phyloP scores from a whole-genome alignment of 2,113 vertebrate species.

The Collichthys lucidus region DNA sequence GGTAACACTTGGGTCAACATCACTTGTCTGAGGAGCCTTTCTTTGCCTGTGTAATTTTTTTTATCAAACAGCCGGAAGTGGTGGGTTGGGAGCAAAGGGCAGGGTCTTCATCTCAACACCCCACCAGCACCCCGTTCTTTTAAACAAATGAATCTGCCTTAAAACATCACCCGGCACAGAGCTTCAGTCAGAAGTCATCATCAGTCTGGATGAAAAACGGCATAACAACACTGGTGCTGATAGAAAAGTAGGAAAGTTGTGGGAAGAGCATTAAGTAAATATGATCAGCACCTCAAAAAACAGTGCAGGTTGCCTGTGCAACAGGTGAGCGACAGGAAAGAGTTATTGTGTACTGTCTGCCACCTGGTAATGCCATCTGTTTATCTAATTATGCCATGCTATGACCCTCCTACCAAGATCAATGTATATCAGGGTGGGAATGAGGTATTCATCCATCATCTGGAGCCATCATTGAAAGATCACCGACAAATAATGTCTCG shows the following conservation, averaged over 20 bases:
- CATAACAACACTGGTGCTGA: not conserved
- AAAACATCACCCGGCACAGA: constrained; percentile 20
- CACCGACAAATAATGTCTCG: not conserved
- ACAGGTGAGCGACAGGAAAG: not conserved
- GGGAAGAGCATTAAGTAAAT: not conserved
- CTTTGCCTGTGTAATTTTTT: constrained; percentile 40
- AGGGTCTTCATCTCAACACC: constrained; percentile 29
- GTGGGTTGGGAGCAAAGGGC: constrained; percentile 42
- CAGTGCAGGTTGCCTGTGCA: too few species aligned
- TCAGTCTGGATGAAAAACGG: constrained; percentile 28
- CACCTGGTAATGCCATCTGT: not conserved
- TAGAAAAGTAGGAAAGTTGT: constrained; percentile 28
- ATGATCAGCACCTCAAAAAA: not conserved
- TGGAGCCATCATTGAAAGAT: not conserved
- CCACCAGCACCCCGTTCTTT: constrained; percentile 17
- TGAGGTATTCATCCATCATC: not conserved
- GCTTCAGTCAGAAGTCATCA: constrained; percentile 35
- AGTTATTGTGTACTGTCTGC: not conserved
- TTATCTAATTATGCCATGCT: not conserved
- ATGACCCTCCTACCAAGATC: not conserved
- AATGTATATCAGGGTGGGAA: not conserved
- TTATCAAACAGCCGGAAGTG: constrained; percentile 49
- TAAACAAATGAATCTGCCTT: constrained; percentile 37
- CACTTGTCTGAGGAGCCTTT: constrained; percentile 29
- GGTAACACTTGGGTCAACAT: constrained; percentile 56